Base-by-base conservation (phyloP, 2,888 invertebrate species). In the Lasioglossum pauxillum region DNA sequence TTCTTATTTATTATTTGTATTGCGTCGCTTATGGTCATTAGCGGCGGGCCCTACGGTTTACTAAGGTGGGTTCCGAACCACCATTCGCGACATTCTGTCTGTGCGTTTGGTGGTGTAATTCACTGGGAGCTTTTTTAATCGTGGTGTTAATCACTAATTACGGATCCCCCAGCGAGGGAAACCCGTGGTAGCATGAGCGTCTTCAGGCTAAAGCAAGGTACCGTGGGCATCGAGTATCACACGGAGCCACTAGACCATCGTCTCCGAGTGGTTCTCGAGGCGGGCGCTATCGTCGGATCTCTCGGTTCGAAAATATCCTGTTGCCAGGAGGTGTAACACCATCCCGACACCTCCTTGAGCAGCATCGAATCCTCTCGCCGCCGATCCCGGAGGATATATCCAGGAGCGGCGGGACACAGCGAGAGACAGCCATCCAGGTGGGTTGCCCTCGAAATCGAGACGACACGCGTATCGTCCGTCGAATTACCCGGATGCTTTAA, bases 401-500 rank as follows among this genome's bases (percentile, higher is more conserved):
- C 71, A n/a, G 2, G 23, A 23, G 16, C 35, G 49, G 35, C 44
- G 74, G 64, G 64, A 16, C 7, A 64, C n/a, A 60, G 27, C 64
- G n/a, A 5, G 64, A 64, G 64, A 64, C 64, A 64, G 64, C 41
- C 64, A n/a, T 84, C 86, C 83, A 81, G 84, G 82, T 83, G 86
- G 81, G 53, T 88, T 75, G 84, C 84, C 89, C 78, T 85, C 83
- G 90, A 88, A 83, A 87, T 87, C 85, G 86, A 73, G 80, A 74
- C 82, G 87, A 88, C 88, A 87, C 88, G 88, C 88, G 87, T 88
- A 82, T 80, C 82, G 71, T 72, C 74, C 80, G 87, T 87, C 92
- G 92, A 93, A 93, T 93, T 92, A 93, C 88, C 92, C 91, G 93
- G 94, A 94, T 93, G 93, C 92, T 94, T 94, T 94, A 94, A 94